Base-by-base conservation (phyloP, 2,888 invertebrate genomes). In the Gisinianus flammeolus region DNA sequence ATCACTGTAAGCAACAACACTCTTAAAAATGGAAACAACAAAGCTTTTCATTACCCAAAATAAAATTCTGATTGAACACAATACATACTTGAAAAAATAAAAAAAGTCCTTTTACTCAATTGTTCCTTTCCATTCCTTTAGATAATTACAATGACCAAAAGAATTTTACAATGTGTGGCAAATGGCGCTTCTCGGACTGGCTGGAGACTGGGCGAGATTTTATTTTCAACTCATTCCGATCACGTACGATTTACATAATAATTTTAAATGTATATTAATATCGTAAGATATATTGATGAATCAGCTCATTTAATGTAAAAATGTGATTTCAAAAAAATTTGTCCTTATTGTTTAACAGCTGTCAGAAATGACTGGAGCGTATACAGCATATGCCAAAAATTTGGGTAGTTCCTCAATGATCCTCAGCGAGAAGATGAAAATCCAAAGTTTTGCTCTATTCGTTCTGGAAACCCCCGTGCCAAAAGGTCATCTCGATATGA, bases 401-500 rank as follows among this genome's bases (percentile, higher is more conserved):
- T 76, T 84, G 44, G 83, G 80, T 16, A 78, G 74, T 44, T 83
- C 83, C 28, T 80, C 83, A 8, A 78, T 76, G 79, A 81, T 83
- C 74, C 79, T 84, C 6, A 78, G 82, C n/a, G 82, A 83, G 24
- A 84, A 84, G 76, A 84, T 84, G 83, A 81, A 82, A 58, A 62
- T 82, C 44, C 82, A 83, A 79, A 75, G 78, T 19, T 84, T 84
- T 79, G 83, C 84, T 71, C 76, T 80, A 68, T 84, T 84, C 78
- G 83, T 84, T 44, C 72, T 84, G 68, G 83, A 83, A 78, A 84
- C 82, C 24, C 81, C 82, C 56, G 83, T 83, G 80, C 84, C 84
- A 82, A 84, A 84, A 78, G 84, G 84, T 81, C 84, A 84, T 79
- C 80, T 83, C 30, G 84, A 84, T 77, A 80, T 84, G 80, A 84